These are phyloP conservation scores for Cryptophagus acutangulus DNA, from an alignment of 2,888 invertebrate species.

Conservation along the genomic window DNA sequence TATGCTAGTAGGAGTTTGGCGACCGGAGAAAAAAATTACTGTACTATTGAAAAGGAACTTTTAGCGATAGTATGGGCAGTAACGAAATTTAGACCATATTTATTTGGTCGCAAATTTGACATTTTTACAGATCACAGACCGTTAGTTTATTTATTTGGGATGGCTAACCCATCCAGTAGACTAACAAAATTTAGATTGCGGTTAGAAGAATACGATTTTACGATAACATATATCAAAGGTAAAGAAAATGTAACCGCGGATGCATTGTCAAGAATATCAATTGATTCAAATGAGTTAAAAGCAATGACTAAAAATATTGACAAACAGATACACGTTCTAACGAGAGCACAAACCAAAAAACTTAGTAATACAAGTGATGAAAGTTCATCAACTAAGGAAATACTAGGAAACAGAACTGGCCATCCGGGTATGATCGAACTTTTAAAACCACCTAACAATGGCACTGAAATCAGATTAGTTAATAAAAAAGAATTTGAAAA, in stretches of 20 bases:
- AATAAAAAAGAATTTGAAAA: too few species aligned
- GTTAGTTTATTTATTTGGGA: constrained; percentile 2
- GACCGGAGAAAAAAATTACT: constrained; percentile 18
- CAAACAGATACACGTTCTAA: too few species aligned
- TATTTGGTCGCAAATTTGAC: not conserved
- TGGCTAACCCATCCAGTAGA: constrained; percentile 13
- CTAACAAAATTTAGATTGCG: constrained; percentile 24
- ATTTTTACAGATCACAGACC: constrained; percentile 1
- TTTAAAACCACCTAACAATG: too few species aligned
- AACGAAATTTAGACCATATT: constrained; percentile 13
- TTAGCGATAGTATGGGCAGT: constrained; percentile 16
- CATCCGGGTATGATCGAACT: too few species aligned
- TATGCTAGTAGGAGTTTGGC: constrained; percentile 15
- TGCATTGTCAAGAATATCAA: constrained; percentile 15
- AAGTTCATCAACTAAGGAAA: too few species aligned
- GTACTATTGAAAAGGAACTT: constrained; percentile 21
- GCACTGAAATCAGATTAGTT: too few species aligned
- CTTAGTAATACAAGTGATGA: too few species aligned
- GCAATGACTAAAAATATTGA: too few species aligned
- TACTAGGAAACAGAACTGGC: too few species aligned
- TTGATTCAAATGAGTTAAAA: too few species aligned
- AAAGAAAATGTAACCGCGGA: constrained; percentile 24
- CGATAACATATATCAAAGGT: constrained; percentile 22
- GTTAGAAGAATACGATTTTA: constrained; percentile 25
- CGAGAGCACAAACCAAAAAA: too few species aligned